These are phyloP conservation scores for Porites rus DNA, from an alignment of 92 coral and sea anemone species.

Conservation along the genomic window DNA sequence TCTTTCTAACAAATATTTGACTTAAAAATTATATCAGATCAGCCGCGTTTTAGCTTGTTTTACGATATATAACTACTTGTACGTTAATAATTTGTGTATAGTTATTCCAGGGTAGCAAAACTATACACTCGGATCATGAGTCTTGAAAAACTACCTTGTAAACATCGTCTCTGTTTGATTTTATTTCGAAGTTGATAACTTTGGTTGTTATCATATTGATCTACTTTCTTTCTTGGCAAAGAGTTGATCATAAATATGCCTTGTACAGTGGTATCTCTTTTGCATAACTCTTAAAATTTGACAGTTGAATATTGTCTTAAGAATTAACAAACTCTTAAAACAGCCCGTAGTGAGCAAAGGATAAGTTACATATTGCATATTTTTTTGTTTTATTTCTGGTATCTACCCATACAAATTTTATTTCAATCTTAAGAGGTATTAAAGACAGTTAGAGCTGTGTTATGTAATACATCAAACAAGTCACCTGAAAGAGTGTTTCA, in stretches of 20 bases:
- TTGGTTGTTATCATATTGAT: not conserved
- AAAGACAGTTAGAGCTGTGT: not conserved
- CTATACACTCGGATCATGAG: too few relatives aligned
- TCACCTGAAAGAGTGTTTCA: too few relatives aligned
- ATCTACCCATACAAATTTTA: not conserved
- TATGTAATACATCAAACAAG: too few relatives aligned
- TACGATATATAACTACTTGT: too few relatives aligned
- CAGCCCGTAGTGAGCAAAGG: too few relatives aligned
- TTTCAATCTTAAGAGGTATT: not conserved
- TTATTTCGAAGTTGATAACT: not conserved
- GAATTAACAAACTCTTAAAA: too few relatives aligned
- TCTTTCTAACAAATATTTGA: not conserved
- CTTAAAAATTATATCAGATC: not conserved
- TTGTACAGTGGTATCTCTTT: not conserved
- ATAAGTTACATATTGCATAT: not conserved
- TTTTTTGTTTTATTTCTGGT: not conserved
- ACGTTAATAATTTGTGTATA: not conserved
- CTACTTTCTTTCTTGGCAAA: constrained; percentile 19
- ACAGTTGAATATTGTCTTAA: too few relatives aligned
- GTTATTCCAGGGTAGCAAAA: not conserved
- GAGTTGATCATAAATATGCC: not conserved
- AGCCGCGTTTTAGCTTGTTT: not conserved
- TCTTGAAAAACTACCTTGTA: constrained; percentile 1
- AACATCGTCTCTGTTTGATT: too few relatives aligned
- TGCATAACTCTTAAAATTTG: too few relatives aligned